Base-by-base conservation (phyloP, 1,140 invertebrate species). In the Laupala kohalensis region DNA sequence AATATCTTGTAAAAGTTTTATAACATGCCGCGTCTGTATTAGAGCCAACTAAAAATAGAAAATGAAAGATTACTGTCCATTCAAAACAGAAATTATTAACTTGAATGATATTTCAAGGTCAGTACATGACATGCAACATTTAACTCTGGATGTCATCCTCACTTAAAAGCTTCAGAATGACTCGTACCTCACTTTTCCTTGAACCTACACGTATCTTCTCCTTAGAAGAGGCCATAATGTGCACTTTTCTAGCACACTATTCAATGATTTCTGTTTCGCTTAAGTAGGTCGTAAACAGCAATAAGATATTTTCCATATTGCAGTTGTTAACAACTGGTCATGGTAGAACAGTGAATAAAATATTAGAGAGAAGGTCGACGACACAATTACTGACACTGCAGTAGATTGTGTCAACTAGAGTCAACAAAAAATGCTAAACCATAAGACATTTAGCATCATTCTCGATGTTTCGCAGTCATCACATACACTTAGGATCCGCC, bases 11-110 rank as follows among this genome's bases (percentile, higher is more conserved):
- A 77, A 70, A 15, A 26, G 69, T 62, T 74, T 74, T 23, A 77
- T 70, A n/a, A 77, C 74, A 69, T 71, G 67, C 27, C 76, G 71
- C n/a, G 75, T 77, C 69, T 76, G 76, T 25, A 77, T 76, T 9
- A 76, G 69, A 12, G 75, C 75, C 63, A 77, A 65, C 75, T 77
- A 62, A 64, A 74, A 76, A 71, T 67, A 63, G 65, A 71, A 67
- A 25, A 23, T 9, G 2, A 70, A 62, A 65, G 12, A 70, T 62
- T 70, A 66, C 62, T 12, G 2, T 62, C 68, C 25, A 27, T 71
- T 15, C 1, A 19, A 71, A 12, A 2, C 9, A 2, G 19, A 65
- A 66, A 53, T 71, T 13, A 23, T 64, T 66, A 66, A 15, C 3
- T 65, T 69, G 9, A 23, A 64, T 37, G 13, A 68, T 68, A 25